Evolutionary conservation across 2,113 vertebrate genomes (phyloP), one percentile per base, ranked within the genome.

Genomic region (Varanus salvator): DNA sequence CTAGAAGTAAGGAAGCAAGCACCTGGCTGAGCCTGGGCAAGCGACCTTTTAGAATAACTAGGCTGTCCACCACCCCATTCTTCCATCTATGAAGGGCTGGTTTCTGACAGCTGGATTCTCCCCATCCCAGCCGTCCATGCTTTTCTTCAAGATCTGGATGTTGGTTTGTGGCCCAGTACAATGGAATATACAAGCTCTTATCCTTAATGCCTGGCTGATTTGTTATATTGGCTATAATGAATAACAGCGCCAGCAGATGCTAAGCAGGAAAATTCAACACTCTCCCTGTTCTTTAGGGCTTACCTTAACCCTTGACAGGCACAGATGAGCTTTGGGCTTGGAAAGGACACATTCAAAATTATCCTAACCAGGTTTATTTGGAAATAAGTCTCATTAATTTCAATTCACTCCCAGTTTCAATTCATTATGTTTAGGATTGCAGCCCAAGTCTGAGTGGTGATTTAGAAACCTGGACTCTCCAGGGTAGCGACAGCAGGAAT

Each of bases 341-440:
- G 48, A 85, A 78, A 78, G 25, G 31, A 44, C 48, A 78, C 50
- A 52, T 44, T 54, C 75, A 78, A 60, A 77, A 90, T 57, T 90
- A 31, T 8, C n/a, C 75, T 54, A 85, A 77, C 74, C 64, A 85
- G 15, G 82, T 85, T 85, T 66, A 34, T 85, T 80, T 69, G 27
- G 48, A 78, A 57, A 48, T 12, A 25, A 77, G 60, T 54, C 64
- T 71, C 75, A 71, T 85, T 85, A 85, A 57, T 90, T 90, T 80
- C 75, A 84, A 57, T 78, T 80, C 69, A 85, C 69, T 57, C 78
- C 57, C 83, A 77, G 74, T 76, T 85, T 80, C 48, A 38, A 57
- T 66, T 80, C 69, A 85, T 90, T 85, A 80, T 57, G 27, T 80
- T 90, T 85, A 80, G 83, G 83, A 69, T 85, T 90, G 60, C 88